Evolutionary conservation across 2,113 vertebrate genomes (phyloP), one percentile per base, ranked within the genome.

Genomic region (Sclerurus mexicanus): DNA sequence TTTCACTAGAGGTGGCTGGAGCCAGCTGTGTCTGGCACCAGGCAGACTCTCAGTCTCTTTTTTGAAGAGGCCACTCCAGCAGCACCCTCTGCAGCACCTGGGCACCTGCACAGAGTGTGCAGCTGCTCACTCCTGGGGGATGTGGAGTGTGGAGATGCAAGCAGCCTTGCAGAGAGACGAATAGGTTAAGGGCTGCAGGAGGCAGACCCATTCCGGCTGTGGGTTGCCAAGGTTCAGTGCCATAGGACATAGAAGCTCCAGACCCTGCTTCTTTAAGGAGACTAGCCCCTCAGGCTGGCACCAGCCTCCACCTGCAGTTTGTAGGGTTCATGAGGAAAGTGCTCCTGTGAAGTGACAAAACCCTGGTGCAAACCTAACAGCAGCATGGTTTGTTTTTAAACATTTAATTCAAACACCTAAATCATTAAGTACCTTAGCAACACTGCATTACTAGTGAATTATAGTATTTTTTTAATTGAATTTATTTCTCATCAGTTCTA

Each of bases 181-280:
- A 18, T 6, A 44, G 23, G 30, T 44, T 33, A 52, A 39, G 21
- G 10, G 17, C 13, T 75, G 31, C 5, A 21, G 17, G 4, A 44
- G 13, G 9, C 0, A 0, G 7, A 31, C 31, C 9, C 2, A 10
- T 33, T 52, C 33, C 21, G 69, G 23, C 2, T 7, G 7, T 12
- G 7, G 1, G 4, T 10, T 42, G 18, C 17, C 15, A 56, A 20
- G 9, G 6, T 10, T 31, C 40, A 28, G 28, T 0, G 0, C 8
- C 1, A 0, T 7, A 56, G 7, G 10, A 14, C 35, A 12, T n/a
- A n/a, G n/a, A n/a, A 39, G 2, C 7, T 73, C 12, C 19, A 50
- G 28, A 16, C 69, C 4, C 7, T 55, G 2, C 31, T 64, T 53
- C 42, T 82, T 62, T 7, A 49, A 46, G 31, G 7, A 82, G 4